Evolutionary conservation across 2,113 vertebrate genomes (phyloP).

Genomic region (Onychostoma macrolepis): DNA sequence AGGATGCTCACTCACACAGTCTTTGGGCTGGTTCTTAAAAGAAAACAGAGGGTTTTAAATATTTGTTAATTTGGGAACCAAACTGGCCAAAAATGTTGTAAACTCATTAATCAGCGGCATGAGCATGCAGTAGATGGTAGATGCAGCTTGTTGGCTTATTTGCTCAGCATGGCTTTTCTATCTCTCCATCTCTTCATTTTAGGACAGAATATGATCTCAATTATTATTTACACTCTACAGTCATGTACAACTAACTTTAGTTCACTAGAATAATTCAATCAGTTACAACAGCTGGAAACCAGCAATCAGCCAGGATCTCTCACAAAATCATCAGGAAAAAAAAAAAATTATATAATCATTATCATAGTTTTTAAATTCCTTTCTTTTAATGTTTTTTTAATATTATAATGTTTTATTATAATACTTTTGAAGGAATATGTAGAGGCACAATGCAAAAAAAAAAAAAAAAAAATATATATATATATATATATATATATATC

Average conservation of each 20-base stretch:
- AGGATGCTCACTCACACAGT: background rate
- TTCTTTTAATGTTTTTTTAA: too few species aligned
- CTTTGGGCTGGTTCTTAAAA: background rate
- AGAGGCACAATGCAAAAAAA: too few species aligned
- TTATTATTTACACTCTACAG: background rate
- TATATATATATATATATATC: too few species aligned
- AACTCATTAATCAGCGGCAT: background rate
- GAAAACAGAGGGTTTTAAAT: background rate
- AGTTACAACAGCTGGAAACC: background rate
- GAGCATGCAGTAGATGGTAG: too few species aligned
- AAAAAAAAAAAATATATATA: too few species aligned
- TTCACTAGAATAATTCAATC: background rate
- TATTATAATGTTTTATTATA: too few species aligned
- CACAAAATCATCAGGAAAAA: background rate
- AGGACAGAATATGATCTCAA: background rate
- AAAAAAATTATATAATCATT: too few species aligned
- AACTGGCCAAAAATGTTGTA: background rate
- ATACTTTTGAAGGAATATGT: too few species aligned
- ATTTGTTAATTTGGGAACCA: background rate
- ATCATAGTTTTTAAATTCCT: too few species aligned
- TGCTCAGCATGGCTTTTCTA: slow-evolving; percentile 1
- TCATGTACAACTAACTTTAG: background rate
- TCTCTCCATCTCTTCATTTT: background rate
- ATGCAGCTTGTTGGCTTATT: background rate
- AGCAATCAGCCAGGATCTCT: background rate